Evolutionary conservation across 30 jellyfish, hydroid and myxozoan species (phyloP), one percentile per base, ranked within the genome.

Genomic region (Aurelia coerulea): DNA sequence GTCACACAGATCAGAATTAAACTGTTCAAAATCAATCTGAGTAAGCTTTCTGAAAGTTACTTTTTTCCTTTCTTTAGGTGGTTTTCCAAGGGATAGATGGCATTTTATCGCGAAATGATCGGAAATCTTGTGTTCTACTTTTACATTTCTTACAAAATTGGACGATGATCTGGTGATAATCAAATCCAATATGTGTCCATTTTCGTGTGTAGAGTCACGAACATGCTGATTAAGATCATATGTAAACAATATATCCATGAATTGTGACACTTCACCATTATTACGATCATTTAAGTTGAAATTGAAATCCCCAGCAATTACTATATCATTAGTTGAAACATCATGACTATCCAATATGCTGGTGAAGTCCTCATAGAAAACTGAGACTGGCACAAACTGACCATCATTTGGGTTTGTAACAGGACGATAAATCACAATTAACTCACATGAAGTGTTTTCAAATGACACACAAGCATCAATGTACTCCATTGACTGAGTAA

Each of bases 131-230:
- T 50, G 79, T 34, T 71, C 68, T 69, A 58, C 87, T 53, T 23
- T 59, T 53, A 73, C 56, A 71, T 50, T 63, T 12, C 62, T 70
- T 53, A 56, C 67, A 51, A 71, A 18, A 39, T 70, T 83, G 56
- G 78, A 78, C 35, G 79, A 42, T 1, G 92, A 68, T 59, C 92
- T 53, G 49, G 92, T 83, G 78, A 69, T 83, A 49, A 83, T 73
- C 68, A 73, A 56, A 56, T 83, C 92, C 69, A 83, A 59, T n/a
- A 49, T 3, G 33, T 67, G 92, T 23, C 88, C 88, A 56, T 72
- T 83, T 37, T 73, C 88, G 31, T 72, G 79, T 17, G 89, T 83
- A 2, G 88, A 18, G 42, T 78, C 85, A 11, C 52, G 31, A 42
- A 50, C 86, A 74, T 74, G 86, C 52, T 41, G 81, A 18, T 14